phyloP scores from a whole-genome alignment of 2,888 invertebrate genomes.

The Labia minor region DNA sequence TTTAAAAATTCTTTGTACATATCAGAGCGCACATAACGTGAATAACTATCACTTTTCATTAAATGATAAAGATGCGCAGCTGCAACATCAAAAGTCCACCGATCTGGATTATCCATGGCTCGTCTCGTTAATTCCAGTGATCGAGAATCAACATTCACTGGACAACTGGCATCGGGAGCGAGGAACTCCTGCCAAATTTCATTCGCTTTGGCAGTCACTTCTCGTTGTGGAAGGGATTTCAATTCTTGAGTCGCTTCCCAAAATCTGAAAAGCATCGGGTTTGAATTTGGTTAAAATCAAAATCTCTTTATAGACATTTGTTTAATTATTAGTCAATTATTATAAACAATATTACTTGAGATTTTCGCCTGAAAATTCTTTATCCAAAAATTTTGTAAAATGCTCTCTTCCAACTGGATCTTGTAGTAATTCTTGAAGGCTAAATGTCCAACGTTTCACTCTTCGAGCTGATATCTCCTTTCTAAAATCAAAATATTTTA shows the following conservation, averaged over 20 bases:
- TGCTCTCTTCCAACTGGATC: constrained; percentile 95
- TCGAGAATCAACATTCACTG: constrained; percentile 93
- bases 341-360: constrained; percentile 76
- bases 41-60: constrained; percentile 99
- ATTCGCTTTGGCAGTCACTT: constrained; percentile 67
- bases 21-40: constrained; percentile 91
- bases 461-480: constrained; percentile 87
- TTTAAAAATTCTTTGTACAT: constrained; percentile 96
- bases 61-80: constrained; percentile 97
- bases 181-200: constrained; percentile 92
- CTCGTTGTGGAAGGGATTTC: constrained; percentile 75
- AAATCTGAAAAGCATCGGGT: constrained; percentile 65
- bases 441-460: constrained; percentile 95
- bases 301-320: too few species aligned
- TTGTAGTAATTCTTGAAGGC: constrained; percentile 82
- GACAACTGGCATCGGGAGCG: constrained; percentile 86
- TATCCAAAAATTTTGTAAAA: constrained; percentile 89
- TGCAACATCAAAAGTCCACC: constrained; percentile 95
- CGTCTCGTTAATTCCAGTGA: constrained; percentile 74
- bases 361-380: constrained; percentile 98
- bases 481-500: constrained; percentile 37
- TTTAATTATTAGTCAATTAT: too few species aligned
- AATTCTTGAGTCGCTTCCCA: constrained; percentile 91
- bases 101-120: constrained; percentile 70
- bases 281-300: too few species aligned